phyloP scores from a whole-genome alignment of 2,797 vertebrate species.

The Alectoris magna region DNA sequence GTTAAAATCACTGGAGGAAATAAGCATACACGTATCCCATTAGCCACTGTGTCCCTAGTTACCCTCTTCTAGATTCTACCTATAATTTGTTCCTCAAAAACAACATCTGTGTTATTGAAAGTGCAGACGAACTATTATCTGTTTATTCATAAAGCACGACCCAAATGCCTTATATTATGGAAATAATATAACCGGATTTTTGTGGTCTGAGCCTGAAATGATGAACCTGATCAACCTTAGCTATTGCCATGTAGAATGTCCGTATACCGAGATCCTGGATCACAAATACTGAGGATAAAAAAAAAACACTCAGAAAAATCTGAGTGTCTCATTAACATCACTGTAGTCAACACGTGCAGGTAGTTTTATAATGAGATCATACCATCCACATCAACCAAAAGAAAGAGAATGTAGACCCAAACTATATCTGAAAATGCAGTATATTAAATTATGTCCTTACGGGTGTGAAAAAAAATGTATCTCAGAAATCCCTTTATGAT shows the following conservation, averaged over 20 bases:
- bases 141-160: background rate
- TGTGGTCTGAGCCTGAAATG: background rate
- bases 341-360: fast-evolving
- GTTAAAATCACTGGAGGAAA: background rate
- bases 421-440: background rate
- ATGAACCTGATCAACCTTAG: background rate
- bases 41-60: background rate
- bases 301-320: background rate
- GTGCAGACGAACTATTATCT: background rate
- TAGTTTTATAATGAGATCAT: background rate
- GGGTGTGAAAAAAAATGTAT: background rate
- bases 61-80: background rate
- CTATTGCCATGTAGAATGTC: background rate
- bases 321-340: background rate
- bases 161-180: background rate
- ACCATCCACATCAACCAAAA: background rate
- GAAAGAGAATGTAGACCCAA: background rate
- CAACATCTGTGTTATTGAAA: background rate
- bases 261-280: background rate
- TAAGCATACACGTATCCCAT: background rate
- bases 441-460: background rate
- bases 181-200: background rate
- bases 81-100: background rate
- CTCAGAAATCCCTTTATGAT: background rate
- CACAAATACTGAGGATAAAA: fast-evolving